Percentiles rank a stretch among this genome's conserved stretches.
These are phyloP conservation scores for Silurus lanzhouensis DNA, from an alignment of 2,797 vertebrate genomes.

Conservation along the genomic window DNA sequence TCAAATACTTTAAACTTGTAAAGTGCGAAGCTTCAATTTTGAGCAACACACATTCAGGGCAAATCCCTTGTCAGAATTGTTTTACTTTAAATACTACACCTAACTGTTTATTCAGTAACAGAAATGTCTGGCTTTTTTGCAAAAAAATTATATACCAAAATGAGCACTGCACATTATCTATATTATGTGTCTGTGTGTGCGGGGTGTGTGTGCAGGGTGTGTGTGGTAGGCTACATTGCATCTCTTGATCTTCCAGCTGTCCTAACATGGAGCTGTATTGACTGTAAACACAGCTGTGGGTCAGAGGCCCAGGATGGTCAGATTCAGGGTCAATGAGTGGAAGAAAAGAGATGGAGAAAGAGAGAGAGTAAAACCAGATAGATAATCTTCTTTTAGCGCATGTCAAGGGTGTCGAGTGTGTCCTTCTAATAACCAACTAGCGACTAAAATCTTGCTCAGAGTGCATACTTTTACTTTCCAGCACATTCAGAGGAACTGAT, in stretches of 20 bases:
- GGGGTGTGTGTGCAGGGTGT: conserved; percentile 27
- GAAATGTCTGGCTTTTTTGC: neutral
- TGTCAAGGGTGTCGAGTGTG: neutral
- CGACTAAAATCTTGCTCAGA: neutral
- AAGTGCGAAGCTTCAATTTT: neutral
- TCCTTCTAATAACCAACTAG: neutral
- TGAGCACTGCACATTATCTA: neutral
- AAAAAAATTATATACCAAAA: neutral
- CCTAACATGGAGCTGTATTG: conserved; percentile 79
- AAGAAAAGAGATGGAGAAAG: conserved; percentile 3
- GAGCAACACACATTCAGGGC: neutral
- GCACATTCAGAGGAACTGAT: neutral
- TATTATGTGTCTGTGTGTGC: neutral
- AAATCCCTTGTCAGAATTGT: neutral
- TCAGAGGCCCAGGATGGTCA: conserved; percentile 72
- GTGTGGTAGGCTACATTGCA: conserved; percentile 50
- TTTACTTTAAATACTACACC: too few species aligned
- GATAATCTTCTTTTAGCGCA: neutral
- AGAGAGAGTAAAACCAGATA: neutral
- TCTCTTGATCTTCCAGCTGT: conserved; percentile 80
- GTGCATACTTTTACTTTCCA: neutral
- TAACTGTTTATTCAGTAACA: neutral
- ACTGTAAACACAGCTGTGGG: conserved; percentile 84
- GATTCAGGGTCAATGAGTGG: conserved; percentile 62
- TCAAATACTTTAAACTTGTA: neutral